Conservation (phyloP, 2,888 invertebrate genomes). For the Aporophyla nigra region DNA sequence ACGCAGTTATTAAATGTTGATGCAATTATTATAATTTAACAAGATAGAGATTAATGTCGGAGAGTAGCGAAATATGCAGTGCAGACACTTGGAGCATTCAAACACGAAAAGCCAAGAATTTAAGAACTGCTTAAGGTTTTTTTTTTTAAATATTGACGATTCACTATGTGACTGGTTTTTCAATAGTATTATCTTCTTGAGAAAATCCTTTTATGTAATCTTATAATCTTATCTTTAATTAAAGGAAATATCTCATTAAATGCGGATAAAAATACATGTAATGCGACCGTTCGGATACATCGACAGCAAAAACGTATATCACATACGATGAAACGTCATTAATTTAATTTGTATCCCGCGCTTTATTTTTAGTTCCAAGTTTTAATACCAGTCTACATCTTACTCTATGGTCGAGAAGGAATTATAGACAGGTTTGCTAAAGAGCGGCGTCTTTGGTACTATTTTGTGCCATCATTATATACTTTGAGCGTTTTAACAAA, state of each 20-base stretch:
- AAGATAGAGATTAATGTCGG: constrained; percentile 77
- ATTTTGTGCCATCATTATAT: constrained; percentile 73
- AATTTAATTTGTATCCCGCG: constrained; percentile 36
- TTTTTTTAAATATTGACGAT: constrained; percentile 7
- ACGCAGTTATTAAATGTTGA: constrained; percentile 78
- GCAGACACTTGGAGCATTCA: constrained; percentile 34
- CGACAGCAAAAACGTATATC: constrained; percentile 33
- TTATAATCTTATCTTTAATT: constrained; percentile 19
- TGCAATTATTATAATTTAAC: constrained; percentile 84
- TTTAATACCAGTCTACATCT: constrained; percentile 51
- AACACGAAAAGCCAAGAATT: background rate
- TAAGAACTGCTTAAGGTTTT: background rate
- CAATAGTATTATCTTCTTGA: background rate
- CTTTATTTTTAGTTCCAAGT: constrained; percentile 23
- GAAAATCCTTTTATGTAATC: constrained; percentile 12
- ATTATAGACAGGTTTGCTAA: constrained; percentile 76
- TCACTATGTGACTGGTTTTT: constrained; percentile 1
- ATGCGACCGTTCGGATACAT: constrained; percentile 9
- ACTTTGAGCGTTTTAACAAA: constrained; percentile 68
- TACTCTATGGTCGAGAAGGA: constrained; percentile 64
- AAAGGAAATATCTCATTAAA: constrained; percentile 17
- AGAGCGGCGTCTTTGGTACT: constrained; percentile 74
- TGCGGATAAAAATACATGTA: background rate
- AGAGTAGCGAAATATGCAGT: constrained; percentile 58
- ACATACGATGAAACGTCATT: constrained; percentile 21